phyloP scores from a whole-genome alignment of 2,113 vertebrate genomes.

The Myodes glareolus region DNA sequence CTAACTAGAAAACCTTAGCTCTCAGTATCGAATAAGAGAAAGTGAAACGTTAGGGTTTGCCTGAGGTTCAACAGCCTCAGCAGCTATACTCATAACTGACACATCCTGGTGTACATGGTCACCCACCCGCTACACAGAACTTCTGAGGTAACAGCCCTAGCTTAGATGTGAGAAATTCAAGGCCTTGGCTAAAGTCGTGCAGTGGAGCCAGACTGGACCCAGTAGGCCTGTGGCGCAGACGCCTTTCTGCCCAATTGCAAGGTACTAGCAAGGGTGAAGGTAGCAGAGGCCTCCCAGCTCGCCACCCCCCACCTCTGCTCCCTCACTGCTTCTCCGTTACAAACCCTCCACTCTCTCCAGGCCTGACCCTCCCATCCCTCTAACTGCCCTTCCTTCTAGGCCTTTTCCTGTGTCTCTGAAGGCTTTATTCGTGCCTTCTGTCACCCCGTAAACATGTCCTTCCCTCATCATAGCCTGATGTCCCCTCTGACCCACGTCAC shows the following conservation, averaged over 20 bases:
- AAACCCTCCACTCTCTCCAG: background rate
- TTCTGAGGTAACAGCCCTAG: background rate
- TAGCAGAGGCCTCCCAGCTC: background rate
- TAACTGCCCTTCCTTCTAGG: background rate
- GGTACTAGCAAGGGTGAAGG: accelerated
- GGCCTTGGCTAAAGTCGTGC: background rate
- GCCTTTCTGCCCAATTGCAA: background rate
- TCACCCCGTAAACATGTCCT: accelerated
- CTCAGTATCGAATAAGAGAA: background rate
- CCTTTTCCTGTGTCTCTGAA: background rate
- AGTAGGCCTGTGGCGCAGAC: accelerated
- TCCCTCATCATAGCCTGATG: background rate
- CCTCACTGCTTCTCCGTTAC: background rate
- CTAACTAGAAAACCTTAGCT: slow-evolving; percentile 6
- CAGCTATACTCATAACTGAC: background rate
- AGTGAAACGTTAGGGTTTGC: background rate
- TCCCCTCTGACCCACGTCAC: background rate
- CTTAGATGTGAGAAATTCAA: background rate
- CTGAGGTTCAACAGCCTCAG: background rate
- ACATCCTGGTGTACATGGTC: background rate
- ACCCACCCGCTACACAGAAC: background rate
- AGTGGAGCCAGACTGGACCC: background rate
- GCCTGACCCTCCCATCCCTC: background rate
- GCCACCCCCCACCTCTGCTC: no score
- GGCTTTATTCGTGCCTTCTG: background rate